Evolutionary conservation across 2,113 vertebrate genomes (phyloP).

Genomic region (Colossoma macropomum): DNA sequence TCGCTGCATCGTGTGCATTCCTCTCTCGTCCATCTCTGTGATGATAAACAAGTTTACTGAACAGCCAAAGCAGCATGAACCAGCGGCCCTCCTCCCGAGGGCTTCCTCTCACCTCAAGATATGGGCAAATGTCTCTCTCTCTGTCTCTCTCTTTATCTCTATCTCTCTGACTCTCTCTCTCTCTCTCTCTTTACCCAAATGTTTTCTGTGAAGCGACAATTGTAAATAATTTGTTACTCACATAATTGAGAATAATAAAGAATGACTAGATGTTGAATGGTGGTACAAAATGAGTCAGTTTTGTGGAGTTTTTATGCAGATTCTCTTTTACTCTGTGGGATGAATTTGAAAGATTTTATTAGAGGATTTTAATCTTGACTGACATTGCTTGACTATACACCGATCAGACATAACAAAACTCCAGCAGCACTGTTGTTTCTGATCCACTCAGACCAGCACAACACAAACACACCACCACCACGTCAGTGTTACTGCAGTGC

Average conservation of each 20-base stretch:
- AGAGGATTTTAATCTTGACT: no score
- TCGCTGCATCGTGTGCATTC: not conserved
- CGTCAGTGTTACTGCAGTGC: no score
- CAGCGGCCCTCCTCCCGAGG: conserved; percentile 55
- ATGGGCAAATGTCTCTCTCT: conserved; percentile 59
- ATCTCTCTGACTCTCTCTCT: conserved; percentile 29
- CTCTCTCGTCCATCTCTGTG: conserved; percentile 18
- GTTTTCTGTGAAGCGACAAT: conserved; percentile 53
- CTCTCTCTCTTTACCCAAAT: conserved; percentile 34
- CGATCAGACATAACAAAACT: no score
- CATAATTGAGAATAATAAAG: conserved; percentile 67
- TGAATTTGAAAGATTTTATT: no score
- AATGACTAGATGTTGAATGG: conserved; percentile 53
- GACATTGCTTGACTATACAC: no score
- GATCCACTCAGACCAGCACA: no score
- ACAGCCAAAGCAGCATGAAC: conserved; percentile 44
- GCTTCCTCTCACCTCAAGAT: conserved; percentile 56
- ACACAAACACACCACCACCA: no score
- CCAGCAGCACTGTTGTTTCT: no score
- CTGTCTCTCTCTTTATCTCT: conserved; percentile 46
- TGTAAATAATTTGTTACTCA: conserved; percentile 80
- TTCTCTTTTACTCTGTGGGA: no score
- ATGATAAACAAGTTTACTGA: conserved; percentile 47
- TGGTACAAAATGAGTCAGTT: not conserved
- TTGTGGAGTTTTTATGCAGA: not conserved